These are phyloP conservation scores for Rhegmatorhina hoffmannsi DNA, from an alignment of 2,113 vertebrate species.

Conservation along the genomic window DNA sequence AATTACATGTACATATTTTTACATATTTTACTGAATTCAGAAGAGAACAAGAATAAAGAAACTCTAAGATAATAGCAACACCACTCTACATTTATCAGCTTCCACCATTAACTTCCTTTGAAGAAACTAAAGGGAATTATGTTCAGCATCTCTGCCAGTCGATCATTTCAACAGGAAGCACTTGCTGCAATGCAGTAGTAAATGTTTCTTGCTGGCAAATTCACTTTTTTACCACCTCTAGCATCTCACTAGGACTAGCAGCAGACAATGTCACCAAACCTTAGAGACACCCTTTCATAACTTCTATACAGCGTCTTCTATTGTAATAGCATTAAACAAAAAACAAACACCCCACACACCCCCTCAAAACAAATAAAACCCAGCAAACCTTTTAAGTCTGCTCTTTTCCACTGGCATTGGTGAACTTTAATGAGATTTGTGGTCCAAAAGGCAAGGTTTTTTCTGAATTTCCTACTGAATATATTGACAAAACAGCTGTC, in stretches of 20 bases:
- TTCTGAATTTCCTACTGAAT: conserved; percentile 8
- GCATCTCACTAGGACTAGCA: not conserved
- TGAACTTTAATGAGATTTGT: not conserved
- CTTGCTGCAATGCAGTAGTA: conserved; percentile 9
- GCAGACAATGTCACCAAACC: conserved; percentile 1
- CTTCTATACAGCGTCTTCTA: not conserved
- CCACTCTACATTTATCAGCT: not conserved
- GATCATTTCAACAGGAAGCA: conserved; percentile 24
- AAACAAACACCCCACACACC: too few relatives aligned
- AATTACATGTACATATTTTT: not conserved
- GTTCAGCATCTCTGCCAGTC: not conserved
- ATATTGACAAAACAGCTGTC: conserved; percentile 49
- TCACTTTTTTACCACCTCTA: conserved; percentile 22
- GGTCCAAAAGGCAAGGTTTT: conserved; percentile 17
- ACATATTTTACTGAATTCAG: not conserved
- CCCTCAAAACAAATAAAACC: not conserved
- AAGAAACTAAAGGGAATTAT: conserved; percentile 1
- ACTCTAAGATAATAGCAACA: not conserved
- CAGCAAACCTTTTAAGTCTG: not conserved
- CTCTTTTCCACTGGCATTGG: not conserved
- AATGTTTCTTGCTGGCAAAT: conserved; percentile 35
- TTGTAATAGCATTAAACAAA: not conserved
- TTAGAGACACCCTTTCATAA: not conserved
- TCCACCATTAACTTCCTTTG: not conserved
- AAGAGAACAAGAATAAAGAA: conserved; percentile 16